Base-by-base conservation (phyloP, 2,888 invertebrate species). In the Heteropelma amictum region DNA sequence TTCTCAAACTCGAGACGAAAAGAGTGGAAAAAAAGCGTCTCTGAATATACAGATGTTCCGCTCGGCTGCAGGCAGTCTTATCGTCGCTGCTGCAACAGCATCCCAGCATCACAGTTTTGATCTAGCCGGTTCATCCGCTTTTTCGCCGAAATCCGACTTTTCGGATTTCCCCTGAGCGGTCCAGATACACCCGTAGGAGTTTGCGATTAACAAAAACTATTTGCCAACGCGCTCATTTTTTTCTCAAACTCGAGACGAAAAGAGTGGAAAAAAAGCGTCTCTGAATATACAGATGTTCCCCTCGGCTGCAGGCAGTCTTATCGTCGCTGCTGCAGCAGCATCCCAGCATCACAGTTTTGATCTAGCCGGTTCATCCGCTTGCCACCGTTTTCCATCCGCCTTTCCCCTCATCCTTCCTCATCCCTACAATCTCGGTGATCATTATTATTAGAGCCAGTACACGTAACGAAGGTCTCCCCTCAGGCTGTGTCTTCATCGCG, bases 161-260 rank as follows among this genome's bases (percentile, higher is more conserved):
- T 53, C 69, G 72, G 72, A 72, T 76, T 79, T 77, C 67, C 74
- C 60, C 69, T 21, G 74, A 56, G 40, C 63, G 51, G 19, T 60
- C 45, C 38, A 38, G 12, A 56, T 23, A 42, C n/a, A n/a, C 45
- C 45, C 49, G 47, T 17, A 33, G 54, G 56, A 49, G 60, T 70
- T 63, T 42, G 65, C 73, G 73, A 78, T 73, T 77, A 72, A n/a
- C n/a, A n/a, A 74, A 77, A 78, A 78, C 67, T 77, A 74, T 79
- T 79, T 76, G 77, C 76, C 78, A 79, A 77, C 72, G 65, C 38
- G 72, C 56, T 71, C 30, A 61, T 47, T 67, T 61, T n/a, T 79
- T 77, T 76, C 74, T 76, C 73, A 78, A 77, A 42, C 28, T 35
- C 19, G 45, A 68, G 30, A 42, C 35, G 26, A 28, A 17, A 12